phyloP scores from a whole-genome alignment of 2,797 vertebrate species.

The Chromis chromis region DNA sequence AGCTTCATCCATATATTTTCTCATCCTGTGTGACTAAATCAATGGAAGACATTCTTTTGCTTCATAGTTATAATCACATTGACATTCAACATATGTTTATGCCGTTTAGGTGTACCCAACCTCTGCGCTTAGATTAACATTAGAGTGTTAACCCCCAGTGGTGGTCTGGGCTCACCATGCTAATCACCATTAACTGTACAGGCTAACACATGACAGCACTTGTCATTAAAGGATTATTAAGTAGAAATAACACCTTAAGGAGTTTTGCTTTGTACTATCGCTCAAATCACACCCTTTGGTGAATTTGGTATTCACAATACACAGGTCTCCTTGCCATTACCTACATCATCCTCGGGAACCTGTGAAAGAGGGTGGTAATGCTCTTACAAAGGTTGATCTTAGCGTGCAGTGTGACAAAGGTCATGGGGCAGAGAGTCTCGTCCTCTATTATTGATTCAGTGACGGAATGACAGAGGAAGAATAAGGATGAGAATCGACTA shows the following conservation, averaged over 20 bases:
- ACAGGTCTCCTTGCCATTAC: conserved; percentile 34
- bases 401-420: conserved; percentile 60
- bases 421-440: conserved; percentile 39
- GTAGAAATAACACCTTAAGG: conserved; percentile 10
- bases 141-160: conserved; percentile 24
- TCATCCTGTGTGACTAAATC: background rate
- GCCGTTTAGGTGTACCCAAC: too few relatives aligned
- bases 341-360: conserved; percentile 19
- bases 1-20: background rate
- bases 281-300: conserved; percentile 17
- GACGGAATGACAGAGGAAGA: conserved; percentile 29
- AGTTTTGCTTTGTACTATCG: conserved; percentile 7
- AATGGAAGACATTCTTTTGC: too few relatives aligned
- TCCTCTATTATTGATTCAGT: conserved; percentile 41
- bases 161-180: conserved; percentile 44
- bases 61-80: too few relatives aligned
- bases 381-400: conserved; percentile 70
- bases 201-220: conserved; percentile 14
- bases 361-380: conserved; percentile 45
- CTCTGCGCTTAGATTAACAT: conserved; percentile 20
- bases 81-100: too few relatives aligned
- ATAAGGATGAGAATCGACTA: conserved; percentile 8
- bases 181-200: conserved; percentile 48
- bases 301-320: conserved; percentile 26
- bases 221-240: conserved; percentile 19